Conservation (phyloP, 2,113 vertebrate species). For the Petaurus breviceps region DNA sequence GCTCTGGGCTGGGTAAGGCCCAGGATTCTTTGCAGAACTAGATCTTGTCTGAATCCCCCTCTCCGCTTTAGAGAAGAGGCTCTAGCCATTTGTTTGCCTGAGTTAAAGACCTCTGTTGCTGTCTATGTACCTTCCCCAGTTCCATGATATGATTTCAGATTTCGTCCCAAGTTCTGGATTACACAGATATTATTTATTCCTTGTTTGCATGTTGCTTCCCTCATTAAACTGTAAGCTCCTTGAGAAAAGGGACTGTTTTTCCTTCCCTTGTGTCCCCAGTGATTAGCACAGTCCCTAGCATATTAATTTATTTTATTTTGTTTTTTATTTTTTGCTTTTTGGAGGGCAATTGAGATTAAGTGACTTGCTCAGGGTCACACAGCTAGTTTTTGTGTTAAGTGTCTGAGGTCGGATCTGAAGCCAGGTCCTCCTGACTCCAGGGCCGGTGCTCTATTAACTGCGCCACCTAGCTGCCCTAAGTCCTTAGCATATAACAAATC, state of each 20-base stretch:
- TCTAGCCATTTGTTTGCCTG: not conserved
- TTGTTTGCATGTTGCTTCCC: not conserved
- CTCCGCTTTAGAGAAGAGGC: not conserved
- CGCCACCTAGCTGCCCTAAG: too few species aligned
- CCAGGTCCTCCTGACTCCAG: too few species aligned
- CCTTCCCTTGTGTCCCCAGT: not conserved
- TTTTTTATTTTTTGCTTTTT: too few species aligned
- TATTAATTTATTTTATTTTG: too few species aligned
- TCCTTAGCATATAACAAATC: too few species aligned
- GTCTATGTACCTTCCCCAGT: not conserved
- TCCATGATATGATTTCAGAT: not conserved
- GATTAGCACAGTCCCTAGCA: too few species aligned
- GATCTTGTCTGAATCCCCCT: not conserved
- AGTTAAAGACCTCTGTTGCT: not conserved
- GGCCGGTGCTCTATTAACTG: too few species aligned
- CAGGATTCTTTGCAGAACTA: not conserved
- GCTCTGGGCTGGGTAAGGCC: not conserved
- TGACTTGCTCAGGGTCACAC: too few species aligned
- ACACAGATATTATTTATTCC: not conserved
- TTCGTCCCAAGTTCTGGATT: not conserved
- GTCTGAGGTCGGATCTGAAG: too few species aligned
- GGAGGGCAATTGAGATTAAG: too few species aligned
- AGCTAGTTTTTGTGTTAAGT: too few species aligned
- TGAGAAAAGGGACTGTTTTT: not conserved
- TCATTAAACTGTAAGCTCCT: not conserved